These are phyloP conservation scores for Nomada fucata DNA, from an alignment of 2,888 invertebrate species.

Conservation along the genomic window DNA sequence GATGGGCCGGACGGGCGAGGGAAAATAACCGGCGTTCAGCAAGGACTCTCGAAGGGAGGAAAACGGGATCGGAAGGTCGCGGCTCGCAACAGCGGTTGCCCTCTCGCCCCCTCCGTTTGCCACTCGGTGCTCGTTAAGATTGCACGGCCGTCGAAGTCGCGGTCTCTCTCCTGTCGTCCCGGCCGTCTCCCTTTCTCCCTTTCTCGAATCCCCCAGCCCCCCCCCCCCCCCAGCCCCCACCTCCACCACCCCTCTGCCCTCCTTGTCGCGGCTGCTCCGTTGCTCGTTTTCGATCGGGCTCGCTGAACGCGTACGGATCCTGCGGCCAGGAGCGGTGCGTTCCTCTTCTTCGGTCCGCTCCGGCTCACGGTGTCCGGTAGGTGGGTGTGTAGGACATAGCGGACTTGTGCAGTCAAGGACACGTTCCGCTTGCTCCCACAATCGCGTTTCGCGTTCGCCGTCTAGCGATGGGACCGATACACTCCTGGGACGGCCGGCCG, in stretches of 20 bases:
- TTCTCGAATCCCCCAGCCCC: not conserved
- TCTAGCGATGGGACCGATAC: constrained; percentile 36
- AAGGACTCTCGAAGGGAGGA: constrained; percentile 65
- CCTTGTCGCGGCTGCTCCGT: constrained; percentile 4
- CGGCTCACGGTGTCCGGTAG: constrained; percentile 63
- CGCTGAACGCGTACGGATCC: constrained; percentile 56
- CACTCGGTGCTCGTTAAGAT: constrained; percentile 19
- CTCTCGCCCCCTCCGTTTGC: constrained; percentile 14
- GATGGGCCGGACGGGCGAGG: not conserved
- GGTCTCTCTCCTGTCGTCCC: not conserved
- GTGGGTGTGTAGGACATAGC: constrained; percentile 77
- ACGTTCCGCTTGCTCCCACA: constrained; percentile 74
- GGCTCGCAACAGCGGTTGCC: constrained; percentile 13
- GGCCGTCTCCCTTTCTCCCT: constrained; percentile 3
- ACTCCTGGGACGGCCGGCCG: too few relatives aligned
- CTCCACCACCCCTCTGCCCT: constrained; percentile 14
- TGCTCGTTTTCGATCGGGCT: constrained; percentile 29
- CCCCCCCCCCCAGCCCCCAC: constrained; percentile 6
- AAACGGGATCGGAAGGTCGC: constrained; percentile 75
- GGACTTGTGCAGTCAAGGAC: constrained; percentile 76
- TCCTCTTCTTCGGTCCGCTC: constrained; percentile 45
- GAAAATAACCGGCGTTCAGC: constrained; percentile 25
- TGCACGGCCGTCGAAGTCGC: not conserved
- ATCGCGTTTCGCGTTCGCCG: constrained; percentile 52
- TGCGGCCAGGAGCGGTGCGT: constrained; percentile 45